Conservation (phyloP, 2,113 vertebrate species). For the Lasiurus cinereus region DNA sequence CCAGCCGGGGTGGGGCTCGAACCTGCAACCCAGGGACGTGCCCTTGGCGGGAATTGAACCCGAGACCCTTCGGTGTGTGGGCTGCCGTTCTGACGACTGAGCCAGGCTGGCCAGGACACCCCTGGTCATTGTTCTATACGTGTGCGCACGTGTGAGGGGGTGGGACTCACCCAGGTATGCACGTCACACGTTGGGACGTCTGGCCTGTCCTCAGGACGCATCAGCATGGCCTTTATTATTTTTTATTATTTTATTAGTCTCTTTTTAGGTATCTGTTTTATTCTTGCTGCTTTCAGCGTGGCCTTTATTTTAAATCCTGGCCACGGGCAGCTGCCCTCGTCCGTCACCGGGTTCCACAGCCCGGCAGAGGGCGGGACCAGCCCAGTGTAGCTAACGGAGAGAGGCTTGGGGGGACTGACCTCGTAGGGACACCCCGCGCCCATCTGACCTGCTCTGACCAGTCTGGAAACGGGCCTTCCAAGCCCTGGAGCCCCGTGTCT, state of each 20-base stretch:
- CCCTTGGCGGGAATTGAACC: too few species aligned
- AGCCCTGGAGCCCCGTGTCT: too few species aligned
- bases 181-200: too few species aligned
- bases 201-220: too few species aligned
- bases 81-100: too few species aligned
- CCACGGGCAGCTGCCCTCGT: background rate
- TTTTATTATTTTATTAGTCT: too few species aligned
- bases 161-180: background rate
- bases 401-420: background rate
- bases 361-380: background rate
- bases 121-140: rapidly evolving
- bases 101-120: too few species aligned
- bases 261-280: too few species aligned
- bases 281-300: too few species aligned
- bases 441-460: background rate
- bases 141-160: background rate
- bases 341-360: background rate
- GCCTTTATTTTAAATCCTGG: background rate
- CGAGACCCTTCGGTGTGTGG: too few species aligned
- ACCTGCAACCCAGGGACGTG: too few species aligned
- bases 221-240: background rate
- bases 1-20: too few species aligned
- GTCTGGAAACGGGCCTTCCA: background rate
- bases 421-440: background rate
- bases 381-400: background rate